These are phyloP conservation scores for Ursus arctos DNA, from an alignment of 2,113 vertebrate species.

Conservation along the genomic window DNA sequence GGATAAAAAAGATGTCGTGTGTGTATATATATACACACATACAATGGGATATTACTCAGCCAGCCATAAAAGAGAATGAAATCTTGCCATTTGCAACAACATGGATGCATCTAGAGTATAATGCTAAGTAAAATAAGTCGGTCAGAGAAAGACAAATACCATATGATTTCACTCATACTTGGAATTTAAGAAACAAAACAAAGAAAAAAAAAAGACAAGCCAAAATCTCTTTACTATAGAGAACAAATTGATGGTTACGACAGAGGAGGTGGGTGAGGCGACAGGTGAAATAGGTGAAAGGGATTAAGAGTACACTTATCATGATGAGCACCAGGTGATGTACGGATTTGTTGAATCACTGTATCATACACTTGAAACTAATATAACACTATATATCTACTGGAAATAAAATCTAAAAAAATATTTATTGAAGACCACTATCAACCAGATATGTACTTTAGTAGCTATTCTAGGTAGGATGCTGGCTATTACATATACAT, in stretches of 20 bases:
- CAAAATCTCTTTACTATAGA: neutral
- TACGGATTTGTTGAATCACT: neutral
- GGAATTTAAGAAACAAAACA: neutral
- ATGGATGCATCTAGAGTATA: neutral
- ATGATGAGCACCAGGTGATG: neutral
- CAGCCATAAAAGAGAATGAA: neutral
- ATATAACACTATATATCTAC: neutral
- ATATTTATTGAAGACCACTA: conserved; percentile 69
- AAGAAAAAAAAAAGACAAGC: neutral
- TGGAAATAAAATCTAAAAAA: neutral
- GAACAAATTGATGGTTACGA: neutral
- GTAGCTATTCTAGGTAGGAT: neutral
- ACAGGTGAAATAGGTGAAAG: neutral
- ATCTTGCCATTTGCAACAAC: neutral
- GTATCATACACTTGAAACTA: neutral
- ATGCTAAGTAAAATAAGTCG: neutral
- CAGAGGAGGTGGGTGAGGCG: neutral
- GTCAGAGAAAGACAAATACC: neutral
- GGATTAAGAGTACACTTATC: neutral
- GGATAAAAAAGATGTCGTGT: neutral
- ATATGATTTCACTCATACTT: neutral
- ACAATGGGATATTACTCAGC: neutral
- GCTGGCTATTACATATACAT: conserved; percentile 38
- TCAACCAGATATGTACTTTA: neutral
- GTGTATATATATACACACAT: neutral